Conservation (phyloP, 2,888 invertebrate species). For the Epinotia brunnichana region DNA sequence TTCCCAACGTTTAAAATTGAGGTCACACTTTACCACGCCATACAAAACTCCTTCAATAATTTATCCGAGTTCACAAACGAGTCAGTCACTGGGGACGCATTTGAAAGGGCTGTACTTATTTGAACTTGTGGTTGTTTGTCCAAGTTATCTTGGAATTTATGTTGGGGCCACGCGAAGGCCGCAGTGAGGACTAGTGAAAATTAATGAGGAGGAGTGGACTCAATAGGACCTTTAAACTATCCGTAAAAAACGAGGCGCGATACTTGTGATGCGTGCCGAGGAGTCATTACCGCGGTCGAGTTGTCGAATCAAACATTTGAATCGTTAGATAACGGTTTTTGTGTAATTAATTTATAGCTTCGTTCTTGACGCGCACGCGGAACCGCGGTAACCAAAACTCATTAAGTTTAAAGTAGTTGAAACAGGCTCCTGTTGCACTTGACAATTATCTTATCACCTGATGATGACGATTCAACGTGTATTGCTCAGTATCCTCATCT, state of each 20-base stretch:
- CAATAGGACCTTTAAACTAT: constrained; percentile 57
- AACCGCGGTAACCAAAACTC: background rate
- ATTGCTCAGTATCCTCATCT: too few species aligned
- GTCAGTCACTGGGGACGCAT: constrained; percentile 71
- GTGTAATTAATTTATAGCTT: constrained; percentile 25
- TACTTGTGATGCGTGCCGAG: constrained; percentile 38
- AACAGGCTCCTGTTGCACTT: too few species aligned
- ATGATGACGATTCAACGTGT: too few species aligned
- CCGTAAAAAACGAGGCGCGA: constrained; percentile 52
- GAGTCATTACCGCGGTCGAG: constrained; percentile 34
- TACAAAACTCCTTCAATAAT: constrained; percentile 52
- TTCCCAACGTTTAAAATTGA: constrained; percentile 19
- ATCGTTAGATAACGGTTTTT: constrained; percentile 33
- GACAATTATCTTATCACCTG: too few species aligned
- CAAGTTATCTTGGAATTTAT: constrained; percentile 78
- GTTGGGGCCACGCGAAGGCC: constrained; percentile 69
- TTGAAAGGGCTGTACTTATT: constrained; percentile 74
- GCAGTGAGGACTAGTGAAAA: constrained; percentile 72
- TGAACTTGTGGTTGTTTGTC: constrained; percentile 74
- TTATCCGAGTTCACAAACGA: constrained; percentile 65
- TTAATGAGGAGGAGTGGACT: constrained; percentile 66
- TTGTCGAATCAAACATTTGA: constrained; percentile 41
- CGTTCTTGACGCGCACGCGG: background rate
- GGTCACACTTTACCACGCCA: constrained; percentile 31
- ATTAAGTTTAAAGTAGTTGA: background rate